Base-by-base conservation (phyloP, 1,140 invertebrate genomes). In the Pogonomyrmex californicus region DNA sequence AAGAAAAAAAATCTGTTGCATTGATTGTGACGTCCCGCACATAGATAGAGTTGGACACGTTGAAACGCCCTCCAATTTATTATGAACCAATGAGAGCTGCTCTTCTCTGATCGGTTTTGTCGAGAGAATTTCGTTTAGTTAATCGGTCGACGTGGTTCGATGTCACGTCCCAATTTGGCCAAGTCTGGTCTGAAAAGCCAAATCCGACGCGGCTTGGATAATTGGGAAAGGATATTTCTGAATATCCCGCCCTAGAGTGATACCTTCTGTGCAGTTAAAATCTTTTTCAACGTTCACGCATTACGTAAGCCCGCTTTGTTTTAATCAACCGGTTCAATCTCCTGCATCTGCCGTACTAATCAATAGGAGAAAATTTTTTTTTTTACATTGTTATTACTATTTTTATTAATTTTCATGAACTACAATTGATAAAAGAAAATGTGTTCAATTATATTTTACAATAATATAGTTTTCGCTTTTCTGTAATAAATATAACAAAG, bases 51-150 rank as follows among this genome's bases (percentile, higher is more conserved):
- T 62, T 73, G 65, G 79, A 88, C 71, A 76, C 78, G 62, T 85
- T 54, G 65, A 58, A 77, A 87, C 76, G 75, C 73, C 60, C 77
- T 73, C 71, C 88, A 91, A 88, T 90, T 91, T 90, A 90, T 91
- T 88, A 88, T 86, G 65, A 88, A 85, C 71, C 85, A 85, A 86
- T 78, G 54, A 91, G 86, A 87, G 86, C 88, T 81, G 62, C 85
- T 86, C 87, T 87, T 56, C 62, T 47, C 56, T 54, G 63, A 78
- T 79, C 73, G 66, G 56, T 87, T 78, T 86, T 73, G 68, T 56
- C 71, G 83, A 71, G 83, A 73, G 75, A 88, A 90, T 91, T 91
- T 90, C 90, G 90, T 88, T 91, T 91, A 87, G 88, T 90, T 91
- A 91, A 91, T 91, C 89, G 87, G 78, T 82, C 86, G 78, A 85